These are phyloP conservation scores for Odontamblyopus lacepedii DNA, from an alignment of 2,797 vertebrate species.

Conservation along the genomic window DNA sequence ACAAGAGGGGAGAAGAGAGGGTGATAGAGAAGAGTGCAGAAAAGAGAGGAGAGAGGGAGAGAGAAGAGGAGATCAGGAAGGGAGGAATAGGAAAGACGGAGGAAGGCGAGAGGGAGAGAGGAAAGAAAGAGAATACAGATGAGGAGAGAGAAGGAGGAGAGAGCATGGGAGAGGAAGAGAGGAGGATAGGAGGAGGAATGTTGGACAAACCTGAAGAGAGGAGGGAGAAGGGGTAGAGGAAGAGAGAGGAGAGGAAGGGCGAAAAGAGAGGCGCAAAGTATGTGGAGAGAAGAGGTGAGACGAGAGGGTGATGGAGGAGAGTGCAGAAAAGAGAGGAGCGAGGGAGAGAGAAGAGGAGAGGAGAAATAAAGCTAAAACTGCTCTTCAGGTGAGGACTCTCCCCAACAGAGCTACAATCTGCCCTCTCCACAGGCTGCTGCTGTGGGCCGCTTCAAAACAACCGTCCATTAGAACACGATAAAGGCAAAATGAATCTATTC, in stretches of 20 bases:
- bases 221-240: not conserved
- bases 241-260: not conserved
- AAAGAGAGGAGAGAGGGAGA: not conserved
- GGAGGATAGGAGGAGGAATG: not conserved
- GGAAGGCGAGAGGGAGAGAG: not conserved
- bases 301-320: not conserved
- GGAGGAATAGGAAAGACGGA: not conserved
- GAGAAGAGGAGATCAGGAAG: no score
- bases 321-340: no score
- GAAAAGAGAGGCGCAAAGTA: not conserved
- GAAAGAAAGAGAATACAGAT: not conserved
- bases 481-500: not conserved
- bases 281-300: no score
- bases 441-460: constrained; percentile 10
- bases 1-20: not conserved
- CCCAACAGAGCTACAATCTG: constrained; percentile 69
- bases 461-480: constrained; percentile 5
- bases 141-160: not conserved
- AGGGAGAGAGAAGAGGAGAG: not conserved
- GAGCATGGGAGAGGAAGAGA: not conserved
- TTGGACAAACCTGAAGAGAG: not conserved
- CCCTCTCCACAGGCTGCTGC: constrained; percentile 44
- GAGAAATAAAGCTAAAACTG: no score
- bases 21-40: constrained; percentile 2
- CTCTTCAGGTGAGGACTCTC: constrained; percentile 32